Conservation (phyloP, 2,797 vertebrate genomes). For the Cuculus canorus region DNA sequence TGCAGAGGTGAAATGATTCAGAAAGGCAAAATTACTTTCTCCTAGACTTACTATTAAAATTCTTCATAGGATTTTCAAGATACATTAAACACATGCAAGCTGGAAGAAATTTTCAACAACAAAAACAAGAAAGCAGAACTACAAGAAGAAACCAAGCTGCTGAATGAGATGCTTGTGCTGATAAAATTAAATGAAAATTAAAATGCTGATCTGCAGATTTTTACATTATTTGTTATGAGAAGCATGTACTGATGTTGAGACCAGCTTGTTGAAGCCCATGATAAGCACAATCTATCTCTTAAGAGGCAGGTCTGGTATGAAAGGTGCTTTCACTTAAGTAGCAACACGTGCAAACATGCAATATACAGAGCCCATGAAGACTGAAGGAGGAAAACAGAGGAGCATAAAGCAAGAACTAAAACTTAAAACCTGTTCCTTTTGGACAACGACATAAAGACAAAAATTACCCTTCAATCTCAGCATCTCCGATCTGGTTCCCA, state of each 20-base stretch:
- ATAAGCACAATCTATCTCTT: neutral
- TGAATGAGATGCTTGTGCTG: neutral
- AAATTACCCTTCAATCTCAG: conserved; percentile 37
- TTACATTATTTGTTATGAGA: neutral
- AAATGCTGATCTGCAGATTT: neutral
- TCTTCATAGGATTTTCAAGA: neutral
- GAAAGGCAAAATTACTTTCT: neutral
- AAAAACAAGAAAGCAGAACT: neutral
- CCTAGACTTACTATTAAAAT: neutral
- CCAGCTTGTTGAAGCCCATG: conserved; percentile 28
- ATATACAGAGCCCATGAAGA: conserved; percentile 15
- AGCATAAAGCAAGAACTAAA: conserved; percentile 1
- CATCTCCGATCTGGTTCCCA: neutral
- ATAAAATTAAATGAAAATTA: neutral
- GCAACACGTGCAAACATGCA: conserved; percentile 42
- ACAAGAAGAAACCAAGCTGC: neutral
- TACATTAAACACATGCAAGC: neutral
- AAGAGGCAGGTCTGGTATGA: conserved; percentile 69
- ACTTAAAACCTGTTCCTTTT: neutral
- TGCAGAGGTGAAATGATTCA: neutral
- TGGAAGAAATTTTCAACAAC: neutral
- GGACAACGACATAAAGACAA: conserved; percentile 1
- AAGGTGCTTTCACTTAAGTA: conserved; percentile 22
- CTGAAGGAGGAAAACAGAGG: neutral
- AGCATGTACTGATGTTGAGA: conserved; percentile 70